A percentile compares a stretch with the other conserved stretches of the same genome.
These are phyloP conservation scores for Heliothis peltigera DNA, from an alignment of 2,888 invertebrate genomes.

Conservation along the genomic window DNA sequence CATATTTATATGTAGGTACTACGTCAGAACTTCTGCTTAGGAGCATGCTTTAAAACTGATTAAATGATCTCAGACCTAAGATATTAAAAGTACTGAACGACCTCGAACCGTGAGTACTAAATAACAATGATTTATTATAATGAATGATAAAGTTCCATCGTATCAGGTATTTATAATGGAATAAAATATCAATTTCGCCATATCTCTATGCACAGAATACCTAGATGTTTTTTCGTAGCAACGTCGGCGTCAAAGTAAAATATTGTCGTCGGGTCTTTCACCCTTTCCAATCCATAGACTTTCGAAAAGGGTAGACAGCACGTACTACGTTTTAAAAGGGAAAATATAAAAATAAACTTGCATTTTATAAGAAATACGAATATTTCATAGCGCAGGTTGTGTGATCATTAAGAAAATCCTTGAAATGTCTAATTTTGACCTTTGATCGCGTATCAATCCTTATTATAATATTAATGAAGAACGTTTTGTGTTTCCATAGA, in stretches of 20 bases:
- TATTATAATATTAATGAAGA: constrained; percentile 10
- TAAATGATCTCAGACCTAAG: constrained; percentile 4
- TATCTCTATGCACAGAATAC: constrained; percentile 5
- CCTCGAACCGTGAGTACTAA: constrained; percentile 1
- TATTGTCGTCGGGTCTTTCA: constrained; percentile 49
- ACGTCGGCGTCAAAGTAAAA: constrained; percentile 13
- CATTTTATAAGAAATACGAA: constrained; percentile 12
- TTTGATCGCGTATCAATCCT: constrained; percentile 41
- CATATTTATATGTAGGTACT: no score
- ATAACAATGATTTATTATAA: constrained; percentile 21
- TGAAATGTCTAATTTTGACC: constrained; percentile 43
- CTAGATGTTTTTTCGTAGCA: neutral
- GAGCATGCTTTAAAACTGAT: constrained; percentile 6
- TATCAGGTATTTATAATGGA: constrained; percentile 14
- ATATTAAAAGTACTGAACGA: constrained; percentile 12
- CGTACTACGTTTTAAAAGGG: constrained; percentile 3
- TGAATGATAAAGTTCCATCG: constrained; percentile 9
- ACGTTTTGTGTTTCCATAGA: constrained; percentile 16
- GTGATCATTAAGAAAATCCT: constrained; percentile 26
- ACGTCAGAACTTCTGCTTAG: neutral
- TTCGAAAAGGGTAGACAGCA: constrained; percentile 8
- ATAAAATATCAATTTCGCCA: constrained; percentile 29
- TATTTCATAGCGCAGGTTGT: constrained; percentile 8
- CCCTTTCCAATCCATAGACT: constrained; percentile 34
- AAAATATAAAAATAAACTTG: constrained; percentile 11